Conservation (phyloP, 2,797 vertebrate genomes). For the Molossus molossus region DNA sequence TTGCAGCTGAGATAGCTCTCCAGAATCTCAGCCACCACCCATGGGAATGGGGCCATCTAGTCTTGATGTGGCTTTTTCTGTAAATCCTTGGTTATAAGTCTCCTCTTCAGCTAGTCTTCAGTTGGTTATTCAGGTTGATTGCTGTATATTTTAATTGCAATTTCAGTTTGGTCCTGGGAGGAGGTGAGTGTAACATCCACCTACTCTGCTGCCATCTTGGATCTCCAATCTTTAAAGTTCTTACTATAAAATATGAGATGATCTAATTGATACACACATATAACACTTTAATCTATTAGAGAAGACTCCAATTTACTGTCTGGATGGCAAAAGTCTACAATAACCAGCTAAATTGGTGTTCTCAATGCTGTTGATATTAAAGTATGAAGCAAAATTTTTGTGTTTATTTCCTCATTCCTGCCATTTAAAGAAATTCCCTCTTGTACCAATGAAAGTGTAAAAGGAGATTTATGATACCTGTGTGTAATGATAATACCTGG, state of each 20-base stretch:
- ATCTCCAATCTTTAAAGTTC: slow-evolving; percentile 28
- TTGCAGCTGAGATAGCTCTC: not conserved
- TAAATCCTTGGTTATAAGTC: not conserved
- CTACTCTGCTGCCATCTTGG: not conserved
- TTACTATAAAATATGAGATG: slow-evolving; percentile 40
- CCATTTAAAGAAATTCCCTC: slow-evolving; percentile 70
- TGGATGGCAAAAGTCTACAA: slow-evolving; percentile 62
- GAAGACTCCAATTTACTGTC: slow-evolving; percentile 36
- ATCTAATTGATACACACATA: slow-evolving; percentile 33
- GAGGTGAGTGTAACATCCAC: not conserved
- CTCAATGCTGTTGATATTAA: slow-evolving; percentile 46
- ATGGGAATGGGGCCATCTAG: not conserved
- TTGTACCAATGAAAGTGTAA: slow-evolving; percentile 57
- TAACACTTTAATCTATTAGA: slow-evolving; percentile 53
- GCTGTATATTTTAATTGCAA: not conserved
- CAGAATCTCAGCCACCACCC: not conserved
- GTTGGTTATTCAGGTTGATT: not conserved
- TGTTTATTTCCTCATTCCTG: slow-evolving; percentile 68
- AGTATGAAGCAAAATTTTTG: slow-evolving; percentile 65
- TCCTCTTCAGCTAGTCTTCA: not conserved
- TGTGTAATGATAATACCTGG: slow-evolving; percentile 32
- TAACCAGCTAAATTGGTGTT: slow-evolving; percentile 48
- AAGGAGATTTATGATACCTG: slow-evolving; percentile 33
- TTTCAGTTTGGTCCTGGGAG: not conserved
- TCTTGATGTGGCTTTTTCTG: not conserved